Evolutionary conservation across 2,113 vertebrate genomes (phyloP).

Genomic region (Psettodes erumei): DNA sequence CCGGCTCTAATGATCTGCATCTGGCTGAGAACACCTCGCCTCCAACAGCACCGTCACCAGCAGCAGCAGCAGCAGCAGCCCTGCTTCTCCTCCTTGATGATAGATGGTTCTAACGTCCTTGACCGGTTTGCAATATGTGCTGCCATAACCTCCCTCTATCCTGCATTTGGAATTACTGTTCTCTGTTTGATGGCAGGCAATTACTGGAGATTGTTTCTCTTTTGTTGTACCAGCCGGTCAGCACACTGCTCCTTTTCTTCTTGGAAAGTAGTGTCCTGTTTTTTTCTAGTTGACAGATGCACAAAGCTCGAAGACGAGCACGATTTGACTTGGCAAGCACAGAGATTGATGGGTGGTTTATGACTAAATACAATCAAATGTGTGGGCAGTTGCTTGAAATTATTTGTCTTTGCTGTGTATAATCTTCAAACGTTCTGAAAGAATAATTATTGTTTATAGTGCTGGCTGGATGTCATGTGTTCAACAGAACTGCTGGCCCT

Average conservation of each 20-base stretch:
- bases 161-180: conserved; percentile 54
- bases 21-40: conserved; percentile 9
- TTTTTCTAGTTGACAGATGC: conserved; percentile 54
- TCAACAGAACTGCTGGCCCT: conserved; percentile 18
- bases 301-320: conserved; percentile 42
- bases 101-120: conserved; percentile 66
- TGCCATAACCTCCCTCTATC: conserved; percentile 31
- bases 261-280: conserved; percentile 51
- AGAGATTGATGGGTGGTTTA: conserved; percentile 49
- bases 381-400: conserved; percentile 28
- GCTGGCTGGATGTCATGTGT: conserved; percentile 24
- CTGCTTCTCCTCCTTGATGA: conserved; percentile 56
- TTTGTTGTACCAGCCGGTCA: conserved; percentile 54
- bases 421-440: conserved; percentile 40
- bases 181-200: conserved; percentile 65
- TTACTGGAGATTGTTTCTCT: conserved; percentile 71
- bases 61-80: neutral
- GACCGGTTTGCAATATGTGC: conserved; percentile 56
- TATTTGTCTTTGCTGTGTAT: conserved; percentile 21
- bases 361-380: conserved; percentile 40
- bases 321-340: conserved; percentile 30
- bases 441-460: conserved; percentile 61
- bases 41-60: neutral
- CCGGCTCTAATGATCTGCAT: conserved; percentile 28
- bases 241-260: conserved; percentile 43